Base-by-base conservation (phyloP, 2,797 vertebrate species). In the Neopelma chrysocephalum region DNA sequence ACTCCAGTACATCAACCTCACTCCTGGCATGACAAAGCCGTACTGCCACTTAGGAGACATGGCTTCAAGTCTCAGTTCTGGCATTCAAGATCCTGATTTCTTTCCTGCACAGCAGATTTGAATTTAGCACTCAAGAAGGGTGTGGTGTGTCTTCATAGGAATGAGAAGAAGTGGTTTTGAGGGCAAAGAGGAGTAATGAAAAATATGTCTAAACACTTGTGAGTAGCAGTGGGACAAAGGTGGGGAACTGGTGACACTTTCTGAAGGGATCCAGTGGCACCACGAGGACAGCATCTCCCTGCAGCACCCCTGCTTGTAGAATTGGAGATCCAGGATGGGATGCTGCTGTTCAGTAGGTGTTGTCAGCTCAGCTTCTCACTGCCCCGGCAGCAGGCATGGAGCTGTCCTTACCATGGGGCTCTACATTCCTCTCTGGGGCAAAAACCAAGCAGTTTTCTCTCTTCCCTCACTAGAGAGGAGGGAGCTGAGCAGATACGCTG, bases 261-360 rank as follows among this genome's bases (percentile, higher is more conserved):
- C 34, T 58, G 19, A 42, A 32, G 12, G 7, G 5, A 13, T 71
- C 12, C 20, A 34, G 36, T 70, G 40, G 27, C 12, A 29, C 14
- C 12, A 31, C 5, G 11, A 84, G 5, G 15, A 68, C 6, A 56
- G 9, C 27, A 43, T 54, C 29, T 68, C 6, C 7, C 8, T 70
- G 7, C 15, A 56, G 19, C 6, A 60, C 2, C 6, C 62, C 56
- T 62, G 6, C 15, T 61, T 22, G 3, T 27, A 53, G 13, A 2
- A 3, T 0, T 0, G 36, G 31, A 31, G 26, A 23, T 10, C 20
- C 18, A 32, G 29, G 18, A 27, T 15, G 6, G 21, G 10, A 31
- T 69, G n/a, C 15, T 62, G 13, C 4, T 42, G 27, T 70, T 73
- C 13, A 42, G 9, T 14, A 19, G 4, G 2, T 69, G 13, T 73